A percentile compares a stretch with the other conserved stretches of the same genome.
Conservation (phyloP, 2,797 vertebrate genomes). For the Galaxias olidus region DNA sequence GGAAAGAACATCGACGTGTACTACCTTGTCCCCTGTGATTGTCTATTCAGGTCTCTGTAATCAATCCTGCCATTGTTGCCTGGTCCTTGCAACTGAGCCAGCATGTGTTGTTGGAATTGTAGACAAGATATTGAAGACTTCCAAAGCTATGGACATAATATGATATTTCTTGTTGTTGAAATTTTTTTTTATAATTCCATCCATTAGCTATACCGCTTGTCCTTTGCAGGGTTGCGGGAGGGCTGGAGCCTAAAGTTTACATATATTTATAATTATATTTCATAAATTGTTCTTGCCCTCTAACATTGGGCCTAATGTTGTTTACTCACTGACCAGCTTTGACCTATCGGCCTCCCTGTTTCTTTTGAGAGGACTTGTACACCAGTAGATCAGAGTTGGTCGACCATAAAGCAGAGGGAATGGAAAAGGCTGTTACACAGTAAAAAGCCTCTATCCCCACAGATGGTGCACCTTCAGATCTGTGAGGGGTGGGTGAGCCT, state of each 20-base stretch:
- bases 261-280: no score
- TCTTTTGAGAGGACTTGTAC: not conserved
- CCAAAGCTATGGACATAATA: constrained; percentile 30
- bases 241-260: no score
- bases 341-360: not conserved
- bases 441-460: not conserved
- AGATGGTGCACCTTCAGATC: not conserved
- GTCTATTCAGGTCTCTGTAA: constrained; percentile 23
- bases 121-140: constrained; percentile 28
- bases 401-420: not conserved
- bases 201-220: no score
- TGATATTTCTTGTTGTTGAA: no score
- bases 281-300: no score
- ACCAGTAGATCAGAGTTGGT: not conserved
- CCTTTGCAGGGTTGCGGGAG: no score
- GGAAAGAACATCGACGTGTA: not conserved
- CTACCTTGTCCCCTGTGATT: constrained; percentile 30
- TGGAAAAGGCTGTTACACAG: not conserved
- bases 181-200: no score
- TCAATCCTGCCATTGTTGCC: constrained; percentile 5
- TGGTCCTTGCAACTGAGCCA: constrained; percentile 36
- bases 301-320: no score
- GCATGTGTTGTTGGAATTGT: constrained; percentile 28
- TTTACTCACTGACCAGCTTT: no score
- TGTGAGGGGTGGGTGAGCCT: constrained; percentile 6